Percentiles rank a stretch among this genome's conserved stretches.
These are phyloP conservation scores for Halisarca cf. caerulea DNA, from an alignment of 37 sponge, comb jelly and placozoan genomes.

Conservation along the genomic window DNA sequence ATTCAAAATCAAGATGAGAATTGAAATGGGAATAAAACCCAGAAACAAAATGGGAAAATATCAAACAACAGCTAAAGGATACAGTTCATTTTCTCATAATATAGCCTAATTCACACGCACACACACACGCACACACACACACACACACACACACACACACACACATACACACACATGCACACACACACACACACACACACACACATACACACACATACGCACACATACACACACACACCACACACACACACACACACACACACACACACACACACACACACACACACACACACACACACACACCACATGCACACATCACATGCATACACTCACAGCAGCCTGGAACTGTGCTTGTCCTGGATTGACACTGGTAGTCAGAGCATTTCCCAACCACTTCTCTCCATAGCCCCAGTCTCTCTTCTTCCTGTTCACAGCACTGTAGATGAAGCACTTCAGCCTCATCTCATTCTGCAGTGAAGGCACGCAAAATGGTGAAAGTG, in stretches of 20 bases:
- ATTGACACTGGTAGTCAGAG: slow-evolving; percentile 27
- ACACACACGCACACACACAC: too few species aligned
- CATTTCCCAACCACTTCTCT: slow-evolving; percentile 61
- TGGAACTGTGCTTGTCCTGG: slow-evolving; percentile 12
- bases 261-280: neutral
- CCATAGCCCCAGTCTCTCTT: slow-evolving; percentile 43
- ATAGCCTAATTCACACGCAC: too few species aligned
- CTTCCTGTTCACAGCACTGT: slow-evolving; percentile 29
- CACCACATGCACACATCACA: neutral
- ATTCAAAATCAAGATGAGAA: too few species aligned
- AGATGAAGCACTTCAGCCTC: slow-evolving; percentile 48
- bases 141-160: too few species aligned
- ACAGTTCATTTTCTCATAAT: too few species aligned
- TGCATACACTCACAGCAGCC: slow-evolving; percentile 31
- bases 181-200: too few species aligned
- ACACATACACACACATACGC: neutral
- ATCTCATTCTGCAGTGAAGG: slow-evolving; percentile 36
- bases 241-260: slow-evolving; percentile 20
- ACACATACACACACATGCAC: too few species aligned
- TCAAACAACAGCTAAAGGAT: too few species aligned
- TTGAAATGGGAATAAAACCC: too few species aligned
- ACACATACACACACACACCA: slow-evolving; percentile 1
- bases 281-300: neutral
- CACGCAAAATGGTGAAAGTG: too few species aligned
- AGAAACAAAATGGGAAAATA: too few species aligned